Base-by-base conservation (phyloP, 1,140 invertebrate species). In the Sogatella furcifera region DNA sequence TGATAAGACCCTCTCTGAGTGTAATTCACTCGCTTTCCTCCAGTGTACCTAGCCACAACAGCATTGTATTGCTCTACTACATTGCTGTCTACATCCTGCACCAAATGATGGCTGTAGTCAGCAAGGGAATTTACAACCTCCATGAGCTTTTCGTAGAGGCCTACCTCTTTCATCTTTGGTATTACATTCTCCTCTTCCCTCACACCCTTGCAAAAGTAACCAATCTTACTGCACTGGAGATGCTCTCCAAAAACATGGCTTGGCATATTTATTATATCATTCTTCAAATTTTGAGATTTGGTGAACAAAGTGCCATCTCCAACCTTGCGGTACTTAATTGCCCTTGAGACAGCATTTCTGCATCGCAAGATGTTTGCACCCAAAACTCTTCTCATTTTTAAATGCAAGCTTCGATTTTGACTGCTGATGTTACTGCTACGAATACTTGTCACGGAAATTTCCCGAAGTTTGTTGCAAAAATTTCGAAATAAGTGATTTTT, bases 401-500 rank as follows among this genome's bases (percentile, higher is more conserved):
- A 46, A 43, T 15, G 17, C 5, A 14, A 13, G n/a, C 15, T 11
- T 19, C 22, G 15, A 19, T 44, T 22, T 13, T 17, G 15, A 19
- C 64, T 59, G 11, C 34, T 28, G 58, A 19, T 60, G 38, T 54
- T 42, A 34, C 52, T 58, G 41, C n/a, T n/a, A n/a, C 13, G 17
- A 38, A 13, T n/a, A 53, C 60, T 61, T 28, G 17, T 57, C 34
- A 41, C 58, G 46, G 52, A 63, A n/a, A 59, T 64, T 52, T 64
- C 59, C 43, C 31, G 34, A 17, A 64, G 22, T 43, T 64, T 64
- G 17, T 63, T 64, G 17, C 54, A 43, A 44, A 54, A 64, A 49
- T 63, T 64, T 15, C 62, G 9, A 8, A 62, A 31, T n/a, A 63
- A 49, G 55, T 64, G 62, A 44, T 64, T 64, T 43, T 31, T 38